Evolutionary conservation across 2,113 vertebrate genomes (phyloP), one percentile per base, ranked within the genome.

Genomic region (Limanda limanda): DNA sequence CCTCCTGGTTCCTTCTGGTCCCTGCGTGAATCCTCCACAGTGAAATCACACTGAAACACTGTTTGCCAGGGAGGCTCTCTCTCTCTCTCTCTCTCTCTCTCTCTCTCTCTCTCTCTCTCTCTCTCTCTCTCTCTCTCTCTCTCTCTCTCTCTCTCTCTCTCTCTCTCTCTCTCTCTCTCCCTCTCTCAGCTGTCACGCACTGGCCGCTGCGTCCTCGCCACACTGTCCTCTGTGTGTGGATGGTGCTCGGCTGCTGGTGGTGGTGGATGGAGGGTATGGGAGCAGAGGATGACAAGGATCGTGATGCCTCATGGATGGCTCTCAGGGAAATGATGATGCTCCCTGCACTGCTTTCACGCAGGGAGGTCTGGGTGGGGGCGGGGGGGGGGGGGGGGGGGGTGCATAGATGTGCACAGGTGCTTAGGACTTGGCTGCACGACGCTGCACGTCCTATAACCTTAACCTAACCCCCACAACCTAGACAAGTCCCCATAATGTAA

Each of bases 11-110:
- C n/a, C n/a, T n/a, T n/a, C n/a, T n/a, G n/a, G n/a, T n/a, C n/a
- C n/a, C 58, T 1, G 78, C 45, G 76, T 52, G 77, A 78, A 54
- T 89, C 83, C 84, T 79, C 82, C 80, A 83, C 65, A 81, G 78
- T 77, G 91, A 74, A 87, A 84, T 81, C 86, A 90, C 86, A 89
- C 86, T 85, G 88, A 78, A 74, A 87, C 85, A 91, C 81, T 83
- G 68, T 86, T 83, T 89, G 89, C 35, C 89, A 90, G 85, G 78
- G 80, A 86, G 78, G 78, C 55, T 76, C 78, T 81, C 79, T 74
- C 83, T 74, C 82, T 70, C 81, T n/a, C 74, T 21, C 76, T 76
- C 76, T 66, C 58, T 74, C 78, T 80, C 76, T 74, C 84, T 79
- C 84, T 68, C 81, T n/a, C 74, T 25, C 74, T 76, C 76, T 68